A percentile compares a stretch with the other conserved stretches of the same genome.
phyloP scores from a whole-genome alignment of 2,113 vertebrate species.

The Uria aalge region DNA sequence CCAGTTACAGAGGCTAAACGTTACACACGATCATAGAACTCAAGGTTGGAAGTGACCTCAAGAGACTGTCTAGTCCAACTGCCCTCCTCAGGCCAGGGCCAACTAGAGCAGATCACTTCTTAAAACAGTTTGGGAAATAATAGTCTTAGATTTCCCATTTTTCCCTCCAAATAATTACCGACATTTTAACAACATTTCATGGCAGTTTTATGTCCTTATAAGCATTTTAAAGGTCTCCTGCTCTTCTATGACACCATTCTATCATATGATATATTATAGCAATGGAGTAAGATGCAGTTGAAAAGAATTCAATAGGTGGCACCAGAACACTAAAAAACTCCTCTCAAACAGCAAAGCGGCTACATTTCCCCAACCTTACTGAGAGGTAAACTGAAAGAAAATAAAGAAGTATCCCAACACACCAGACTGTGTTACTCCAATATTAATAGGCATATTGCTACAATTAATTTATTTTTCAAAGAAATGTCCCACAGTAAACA shows the following conservation, averaged over 20 bases:
- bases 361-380: neutral
- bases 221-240: neutral
- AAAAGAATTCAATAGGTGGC: constrained; percentile 73
- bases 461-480: constrained; percentile 14
- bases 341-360: neutral
- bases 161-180: neutral
- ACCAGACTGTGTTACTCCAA: neutral
- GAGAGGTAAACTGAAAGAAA: constrained; percentile 15
- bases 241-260: neutral
- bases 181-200: neutral
- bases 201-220: neutral
- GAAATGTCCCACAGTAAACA: neutral
- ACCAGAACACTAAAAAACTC: constrained; percentile 60
- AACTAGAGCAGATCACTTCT: neutral
- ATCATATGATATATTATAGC: neutral
- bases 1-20: neutral
- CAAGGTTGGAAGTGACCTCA: neutral
- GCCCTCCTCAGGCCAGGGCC: neutral
- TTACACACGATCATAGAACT: neutral
- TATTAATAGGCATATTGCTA: neutral
- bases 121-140: neutral
- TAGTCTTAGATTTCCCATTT: neutral
- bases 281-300: neutral
- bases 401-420: neutral
- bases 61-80: neutral